These are phyloP conservation scores for Vireo griseus DNA, from an alignment of 2,797 vertebrate genomes.

Conservation along the genomic window DNA sequence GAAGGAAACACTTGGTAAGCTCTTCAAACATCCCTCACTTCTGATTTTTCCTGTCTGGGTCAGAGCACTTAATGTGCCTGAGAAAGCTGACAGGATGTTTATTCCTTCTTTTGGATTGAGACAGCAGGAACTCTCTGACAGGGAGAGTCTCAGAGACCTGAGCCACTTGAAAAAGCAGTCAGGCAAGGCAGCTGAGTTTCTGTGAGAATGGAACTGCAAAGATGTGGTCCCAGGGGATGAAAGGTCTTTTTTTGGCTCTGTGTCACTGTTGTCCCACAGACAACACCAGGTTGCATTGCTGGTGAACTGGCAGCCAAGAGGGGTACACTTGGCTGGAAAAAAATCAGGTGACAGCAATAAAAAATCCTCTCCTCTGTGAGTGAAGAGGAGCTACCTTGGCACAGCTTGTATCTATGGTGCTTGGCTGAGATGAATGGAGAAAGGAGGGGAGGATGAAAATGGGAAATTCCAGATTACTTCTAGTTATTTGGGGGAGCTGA, in stretches of 20 bases:
- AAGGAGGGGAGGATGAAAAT: background rate
- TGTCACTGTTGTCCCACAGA: background rate
- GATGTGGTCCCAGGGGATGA: background rate
- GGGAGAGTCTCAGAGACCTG: background rate
- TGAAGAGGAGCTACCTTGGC: background rate
- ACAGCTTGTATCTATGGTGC: background rate
- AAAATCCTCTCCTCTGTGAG: background rate
- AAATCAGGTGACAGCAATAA: background rate
- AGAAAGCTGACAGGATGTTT: background rate
- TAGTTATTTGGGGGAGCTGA: background rate
- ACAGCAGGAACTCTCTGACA: background rate
- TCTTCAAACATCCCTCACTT: background rate
- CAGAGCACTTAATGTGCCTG: background rate
- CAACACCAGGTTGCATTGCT: background rate
- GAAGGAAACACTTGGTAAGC: constrained; percentile 63
- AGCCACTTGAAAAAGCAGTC: background rate
- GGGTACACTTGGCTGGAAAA: background rate
- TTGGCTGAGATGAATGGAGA: background rate
- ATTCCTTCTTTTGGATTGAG: background rate
- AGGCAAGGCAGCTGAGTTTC: background rate
- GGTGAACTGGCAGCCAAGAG: background rate
- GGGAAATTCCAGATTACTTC: background rate
- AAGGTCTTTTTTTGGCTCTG: background rate
- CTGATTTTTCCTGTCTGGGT: background rate
- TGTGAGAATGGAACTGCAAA: background rate